A percentile compares a stretch with the other conserved stretches of the same genome.
These are phyloP conservation scores for Dreissena rostriformis DNA, from an alignment of 1,140 invertebrate species.

Conservation along the genomic window DNA sequence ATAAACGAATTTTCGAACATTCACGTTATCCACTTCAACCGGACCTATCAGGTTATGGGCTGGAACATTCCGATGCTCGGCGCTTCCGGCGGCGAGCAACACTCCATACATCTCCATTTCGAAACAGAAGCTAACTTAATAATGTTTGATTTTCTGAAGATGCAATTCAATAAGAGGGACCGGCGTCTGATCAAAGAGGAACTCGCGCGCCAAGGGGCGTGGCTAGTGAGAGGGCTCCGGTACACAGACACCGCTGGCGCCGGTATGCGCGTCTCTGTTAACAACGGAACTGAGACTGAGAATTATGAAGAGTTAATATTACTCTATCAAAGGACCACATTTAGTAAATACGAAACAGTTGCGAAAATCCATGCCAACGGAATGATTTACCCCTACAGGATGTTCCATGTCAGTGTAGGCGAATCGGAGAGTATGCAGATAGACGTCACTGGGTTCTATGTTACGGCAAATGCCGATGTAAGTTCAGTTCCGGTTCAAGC, in stretches of 20 bases:
- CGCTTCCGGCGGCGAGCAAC: neutral
- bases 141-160: constrained; percentile 53
- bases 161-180: constrained; percentile 32
- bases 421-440: constrained; percentile 1
- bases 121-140: constrained; percentile 41
- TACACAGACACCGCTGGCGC: neutral
- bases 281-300: neutral
- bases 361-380: constrained; percentile 4
- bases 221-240: constrained; percentile 22
- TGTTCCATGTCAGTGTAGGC: constrained; percentile 7
- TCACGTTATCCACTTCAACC: constrained; percentile 35
- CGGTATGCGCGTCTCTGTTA: constrained; percentile 26
- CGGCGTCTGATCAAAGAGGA: constrained; percentile 3
- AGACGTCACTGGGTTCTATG: constrained; percentile 34
- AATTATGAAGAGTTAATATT: constrained; percentile 32
- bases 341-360: constrained; percentile 43
- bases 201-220: constrained; percentile 5
- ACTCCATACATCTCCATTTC: constrained; percentile 37
- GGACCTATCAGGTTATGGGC: constrained; percentile 32
- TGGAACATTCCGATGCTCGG: constrained; percentile 49
- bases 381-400: constrained; percentile 45
- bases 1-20: constrained; percentile 19
- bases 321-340: constrained; percentile 6
- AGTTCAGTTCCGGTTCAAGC: neutral
- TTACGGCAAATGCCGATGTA: neutral